Base-by-base conservation (phyloP, 2,113 vertebrate species). In the Chlorodrepanis virens region DNA sequence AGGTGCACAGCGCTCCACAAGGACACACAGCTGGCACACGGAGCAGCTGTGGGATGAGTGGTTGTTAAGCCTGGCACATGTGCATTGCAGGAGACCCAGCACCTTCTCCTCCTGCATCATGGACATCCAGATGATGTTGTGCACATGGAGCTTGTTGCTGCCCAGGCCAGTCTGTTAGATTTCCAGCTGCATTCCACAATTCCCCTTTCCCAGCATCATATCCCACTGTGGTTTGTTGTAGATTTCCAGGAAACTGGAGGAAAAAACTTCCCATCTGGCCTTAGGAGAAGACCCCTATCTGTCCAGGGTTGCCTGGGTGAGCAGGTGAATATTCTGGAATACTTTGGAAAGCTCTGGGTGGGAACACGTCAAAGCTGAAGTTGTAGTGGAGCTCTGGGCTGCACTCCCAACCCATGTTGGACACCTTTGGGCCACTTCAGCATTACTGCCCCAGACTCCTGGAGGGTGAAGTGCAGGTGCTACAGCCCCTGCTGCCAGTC, bases 61-160 rank as follows among this genome's bases (percentile, higher is more conserved):
- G 21, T 22, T 20, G 18, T 27, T 56, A 14, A 49, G 13, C 16
- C n/a, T 1, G 0, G 31, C 21, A 15, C 5, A 47, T 0, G 1
- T 22, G 22, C 31, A 44, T 42, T 50, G 31, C 59, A 81, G 31
- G 22, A 80, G 31, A 40, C 28, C 50, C 31, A 65, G 33, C 42
- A 65, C 15, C 44, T 57, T 35, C 19, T 42, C 13, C 16, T 54
- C 22, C 42, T 50, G 8, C 18, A 31, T 10, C n/a, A 35, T 9
- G 4, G 25, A 40, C 12, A 57, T 12, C 25, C 25, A 49, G 35
- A 21, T 31, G 17, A 12, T 12, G 8, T 6, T 12, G 31, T 27
- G 50, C 14, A 31, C 21, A 10, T 6, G 3, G 3, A 56, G 11
- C 5, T 57, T 25, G 4, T 3, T 9, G 9, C 31, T 64, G 29